These are phyloP conservation scores for Apodemia hepburni DNA, from an alignment of 2,888 invertebrate species.

Conservation along the genomic window DNA sequence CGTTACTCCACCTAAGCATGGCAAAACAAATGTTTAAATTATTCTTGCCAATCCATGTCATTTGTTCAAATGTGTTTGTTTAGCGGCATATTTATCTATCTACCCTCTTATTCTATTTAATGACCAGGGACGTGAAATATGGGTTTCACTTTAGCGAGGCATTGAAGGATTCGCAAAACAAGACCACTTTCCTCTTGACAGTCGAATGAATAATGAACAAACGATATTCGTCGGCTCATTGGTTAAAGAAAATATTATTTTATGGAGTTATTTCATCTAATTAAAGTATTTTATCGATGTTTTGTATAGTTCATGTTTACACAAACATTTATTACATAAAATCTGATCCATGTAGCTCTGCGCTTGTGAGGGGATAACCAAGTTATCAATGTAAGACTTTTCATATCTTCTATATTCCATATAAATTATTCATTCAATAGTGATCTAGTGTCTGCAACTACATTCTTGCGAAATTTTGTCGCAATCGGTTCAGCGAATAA, in stretches of 20 bases:
- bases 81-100: constrained; percentile 31
- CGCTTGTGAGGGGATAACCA: no score
- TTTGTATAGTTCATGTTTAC: no score
- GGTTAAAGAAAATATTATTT: constrained; percentile 7
- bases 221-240: constrained; percentile 14
- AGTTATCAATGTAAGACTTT: no score
- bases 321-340: no score
- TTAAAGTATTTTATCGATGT: not conserved
- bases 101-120: constrained; percentile 34
- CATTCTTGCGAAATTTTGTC: no score
- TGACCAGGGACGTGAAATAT: constrained; percentile 38
- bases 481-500: no score
- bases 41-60: constrained; percentile 37
- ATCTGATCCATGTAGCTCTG: no score
- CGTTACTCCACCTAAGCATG: constrained; percentile 27
- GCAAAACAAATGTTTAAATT: constrained; percentile 39
- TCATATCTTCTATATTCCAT: no score
- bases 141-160: constrained; percentile 35
- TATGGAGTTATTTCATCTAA: not conserved
- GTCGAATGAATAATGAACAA: constrained; percentile 24
- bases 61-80: constrained; percentile 44
- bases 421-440: no score
- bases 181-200: constrained; percentile 32
- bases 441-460: no score
- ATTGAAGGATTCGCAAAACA: constrained; percentile 36